Base-by-base conservation (phyloP, 2,113 vertebrate genomes). In the Oostethus manadensis region DNA sequence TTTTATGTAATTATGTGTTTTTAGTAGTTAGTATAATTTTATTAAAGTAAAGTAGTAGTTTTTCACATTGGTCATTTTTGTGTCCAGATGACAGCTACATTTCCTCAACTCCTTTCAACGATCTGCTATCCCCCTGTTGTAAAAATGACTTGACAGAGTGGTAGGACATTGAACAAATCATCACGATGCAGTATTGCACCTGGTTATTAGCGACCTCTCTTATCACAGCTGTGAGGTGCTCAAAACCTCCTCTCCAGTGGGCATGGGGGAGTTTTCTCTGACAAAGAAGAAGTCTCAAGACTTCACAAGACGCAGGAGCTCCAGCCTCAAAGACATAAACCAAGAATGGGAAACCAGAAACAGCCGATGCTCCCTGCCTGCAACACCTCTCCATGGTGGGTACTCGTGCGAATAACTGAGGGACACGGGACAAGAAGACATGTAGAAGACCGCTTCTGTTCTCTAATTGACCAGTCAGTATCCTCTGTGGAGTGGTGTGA, bases 271-370 rank as follows among this genome's bases (percentile, higher is more conserved):
- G 62, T 90, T 93, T 57, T 91, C 79, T 63, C 82, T 90, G 73
- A 89, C 71, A 47, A 63, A 90, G 33, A 79, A 80, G 59, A 78
- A 58, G 17, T 17, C 70, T n/a, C n/a, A n/a, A n/a, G n/a, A 4
- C 89, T 93, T 84, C 91, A 90, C n/a, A 71, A 91, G 89, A 6
- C 92, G 93, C 83, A 97, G 94, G 79, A 96, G 93, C 78, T 93
- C 89, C 67, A 98, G 94, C 78, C 90, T 98, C 44, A 93, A 91
- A 56, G 94, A 97, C 62, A 91, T 98, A 69, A 87, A 90, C 77
- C 89, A 94, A 79, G 93, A 92, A 40, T 90, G 92, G 20, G 87
- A 83, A 1, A 86, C 86, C 20, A 89, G 88, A 58, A 90, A 76
- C 73, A 88, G 93, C 66, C 93, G 94, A 58, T 89, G 91, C 56